Conservation (phyloP, 1,140 invertebrate species). For the Dreissena polymorpha region DNA sequence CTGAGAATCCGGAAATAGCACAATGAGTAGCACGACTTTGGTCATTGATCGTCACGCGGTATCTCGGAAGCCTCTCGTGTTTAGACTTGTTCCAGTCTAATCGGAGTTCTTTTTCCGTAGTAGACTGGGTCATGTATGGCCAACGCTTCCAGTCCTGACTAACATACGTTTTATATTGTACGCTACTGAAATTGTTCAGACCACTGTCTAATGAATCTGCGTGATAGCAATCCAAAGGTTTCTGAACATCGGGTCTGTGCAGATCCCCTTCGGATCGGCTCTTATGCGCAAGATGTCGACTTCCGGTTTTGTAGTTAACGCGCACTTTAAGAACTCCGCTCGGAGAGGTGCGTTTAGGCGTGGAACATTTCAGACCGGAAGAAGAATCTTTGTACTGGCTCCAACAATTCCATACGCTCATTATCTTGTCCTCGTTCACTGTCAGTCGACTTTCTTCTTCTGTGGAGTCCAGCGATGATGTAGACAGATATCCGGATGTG, state of each 20-base stretch:
- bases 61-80: constrained; percentile 29
- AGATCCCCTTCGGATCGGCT: constrained; percentile 37
- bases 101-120: constrained; percentile 4
- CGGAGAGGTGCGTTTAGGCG: constrained; percentile 19
- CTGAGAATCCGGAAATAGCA: constrained; percentile 17
- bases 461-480: constrained; percentile 45
- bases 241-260: not conserved
- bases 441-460: constrained; percentile 42
- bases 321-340: not conserved
- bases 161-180: not conserved
- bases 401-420: constrained; percentile 31
- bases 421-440: constrained; percentile 32
- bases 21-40: constrained; percentile 13
- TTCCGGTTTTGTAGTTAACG: not conserved
- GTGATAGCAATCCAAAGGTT: constrained; percentile 22
- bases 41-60: constrained; percentile 35
- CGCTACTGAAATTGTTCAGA: not conserved
- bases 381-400: not conserved
- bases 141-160: constrained; percentile 31
- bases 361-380: constrained; percentile 34
- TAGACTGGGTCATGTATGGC: constrained; percentile 37
- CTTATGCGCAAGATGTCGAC: not conserved
- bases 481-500: constrained; percentile 45
- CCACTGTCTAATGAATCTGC: constrained; percentile 13
- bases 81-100: not conserved